Base-by-base conservation (phyloP, 2,888 invertebrate species). In the Pyrocoelia pectoralis region DNA sequence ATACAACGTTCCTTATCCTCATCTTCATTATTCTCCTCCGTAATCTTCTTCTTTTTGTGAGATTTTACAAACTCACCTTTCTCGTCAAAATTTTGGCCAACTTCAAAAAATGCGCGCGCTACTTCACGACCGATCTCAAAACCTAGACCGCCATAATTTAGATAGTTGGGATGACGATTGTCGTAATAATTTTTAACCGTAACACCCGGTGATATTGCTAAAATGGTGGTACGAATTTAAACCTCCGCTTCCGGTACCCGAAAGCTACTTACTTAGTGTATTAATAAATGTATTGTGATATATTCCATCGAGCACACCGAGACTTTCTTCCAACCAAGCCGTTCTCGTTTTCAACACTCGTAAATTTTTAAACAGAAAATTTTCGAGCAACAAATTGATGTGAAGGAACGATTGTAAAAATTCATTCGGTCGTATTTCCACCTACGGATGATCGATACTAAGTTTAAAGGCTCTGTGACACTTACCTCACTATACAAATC, bases 191-290 rank as follows among this genome's bases (percentile, higher is more conserved):
- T 87, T 1, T 93, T 94, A 84, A 94, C 94, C 1, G 95, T 83
- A 67, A 94, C 93, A 61, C 94, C 94, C 70, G 94, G 94, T 0
- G 94, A 94, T 81, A 95, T 93, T 80, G 93, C 94, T 95, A 28
- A 3, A 56, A 57, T 9, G 29, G 24, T 13, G 33, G 17, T 5
- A 40, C n/a, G 24, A 24, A 24, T 24, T 24, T 24, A 24, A n/a
- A n/a, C n/a, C n/a, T n/a, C 24, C 24, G 24, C 4, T 24, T 43
- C 18, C 3, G 17, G 2, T 19, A 12, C 10, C 4, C 24, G 12
- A 50, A 14, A 24, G 4, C 14, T 2, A 40, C 54, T 49, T 19
- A 61, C 61, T 56, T 69, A 86, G 85, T 67, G 83, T 84, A 69
- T 86, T 86, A 65, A 85, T 84, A 3, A 83, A 75, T 1, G 83